Base-by-base conservation (phyloP, 1,140 invertebrate genomes). In the Daktulosphaira vitifoliae region DNA sequence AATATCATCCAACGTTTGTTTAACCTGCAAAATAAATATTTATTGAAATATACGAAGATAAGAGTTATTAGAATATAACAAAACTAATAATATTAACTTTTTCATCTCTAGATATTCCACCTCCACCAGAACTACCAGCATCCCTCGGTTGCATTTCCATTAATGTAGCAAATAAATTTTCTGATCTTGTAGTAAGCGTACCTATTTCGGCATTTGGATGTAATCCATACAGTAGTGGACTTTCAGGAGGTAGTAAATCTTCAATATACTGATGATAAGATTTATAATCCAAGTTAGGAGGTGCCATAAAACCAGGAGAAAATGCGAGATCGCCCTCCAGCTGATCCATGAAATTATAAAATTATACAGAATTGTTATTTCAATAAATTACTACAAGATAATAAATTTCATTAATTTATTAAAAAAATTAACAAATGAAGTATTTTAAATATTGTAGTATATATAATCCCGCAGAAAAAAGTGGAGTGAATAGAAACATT, bases 161-260 rank as follows among this genome's bases (percentile, higher is more conserved):
- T 13, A 97, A 84, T 4, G 89, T 92, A 76, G 82, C 84, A 73
- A 96, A 96, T 16, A 96, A 78, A 66, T 84, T 84, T 70, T 95
- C 90, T 0, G 91, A 88, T 3, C 85, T 87, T 0, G 82, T 84
- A 0, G 92, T 95, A 39, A 96, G 77, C 71, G 95, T 93, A 18
- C 92, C 92, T 68, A 97, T 96, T 77, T 96, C 93, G 6, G 93
- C 92, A 76, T 97, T 96, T 0, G 90, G 86, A 78, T 96, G 92
- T 3, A 97, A 77, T 15, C 93, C 93, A 72, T 96, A 97, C 0
- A 97, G 76, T 68, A 87, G 81, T 0, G 94, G 92, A 59, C 87
- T 91, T 76, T 97, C 94, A 1, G 85, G 76, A 0, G 93, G 92
- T 5, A 96, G 73, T 71, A 79, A 81, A 65, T 94, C 86, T 72